Percentiles rank a stretch among this genome's conserved stretches.
Conservation (phyloP, 2,797 vertebrate genomes). For the Taenioides sp. region DNA sequence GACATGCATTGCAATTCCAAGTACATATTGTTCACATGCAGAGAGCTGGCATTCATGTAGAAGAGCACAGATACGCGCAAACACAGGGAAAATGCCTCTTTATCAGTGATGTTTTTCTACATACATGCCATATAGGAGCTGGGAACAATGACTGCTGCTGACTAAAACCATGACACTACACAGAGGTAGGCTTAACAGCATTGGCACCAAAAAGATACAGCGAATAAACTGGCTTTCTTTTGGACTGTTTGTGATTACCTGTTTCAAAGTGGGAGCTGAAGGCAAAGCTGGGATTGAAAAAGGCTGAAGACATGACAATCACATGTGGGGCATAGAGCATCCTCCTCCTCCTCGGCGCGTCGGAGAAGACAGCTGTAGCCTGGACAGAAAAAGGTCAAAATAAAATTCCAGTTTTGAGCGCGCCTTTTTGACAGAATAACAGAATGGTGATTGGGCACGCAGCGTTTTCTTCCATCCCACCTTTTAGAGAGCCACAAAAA, state of each 20-base stretch:
- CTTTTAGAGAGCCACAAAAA: slow-evolving; percentile 41
- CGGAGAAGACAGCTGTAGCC: slow-evolving; percentile 52
- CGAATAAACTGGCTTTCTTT: background rate
- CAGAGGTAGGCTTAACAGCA: background rate
- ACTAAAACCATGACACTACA: background rate
- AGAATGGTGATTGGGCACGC: slow-evolving; percentile 40
- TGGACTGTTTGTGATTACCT: slow-evolving; percentile 75
- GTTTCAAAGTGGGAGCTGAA: slow-evolving; percentile 96
- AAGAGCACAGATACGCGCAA: background rate
- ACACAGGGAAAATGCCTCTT: background rate
- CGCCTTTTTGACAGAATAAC: slow-evolving; percentile 40
- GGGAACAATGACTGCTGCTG: slow-evolving; percentile 1
- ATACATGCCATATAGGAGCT: background rate
- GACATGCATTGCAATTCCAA: background rate
- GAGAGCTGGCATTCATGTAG: background rate
- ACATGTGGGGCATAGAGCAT: slow-evolving; percentile 78
- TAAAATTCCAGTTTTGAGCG: slow-evolving; percentile 49
- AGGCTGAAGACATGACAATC: slow-evolving; percentile 89
- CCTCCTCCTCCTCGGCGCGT: slow-evolving; percentile 74
- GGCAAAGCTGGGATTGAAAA: slow-evolving; percentile 92
- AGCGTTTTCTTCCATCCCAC: slow-evolving; percentile 66
- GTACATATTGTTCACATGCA: background rate
- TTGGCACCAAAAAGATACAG: background rate
- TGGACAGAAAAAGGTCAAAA: slow-evolving; percentile 39
- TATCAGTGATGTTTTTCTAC: background rate